A percentile compares a stretch with the other conserved stretches of the same genome.
These are phyloP conservation scores for Camponotus fellah DNA, from an alignment of 2,888 invertebrate genomes.

Conservation along the genomic window DNA sequence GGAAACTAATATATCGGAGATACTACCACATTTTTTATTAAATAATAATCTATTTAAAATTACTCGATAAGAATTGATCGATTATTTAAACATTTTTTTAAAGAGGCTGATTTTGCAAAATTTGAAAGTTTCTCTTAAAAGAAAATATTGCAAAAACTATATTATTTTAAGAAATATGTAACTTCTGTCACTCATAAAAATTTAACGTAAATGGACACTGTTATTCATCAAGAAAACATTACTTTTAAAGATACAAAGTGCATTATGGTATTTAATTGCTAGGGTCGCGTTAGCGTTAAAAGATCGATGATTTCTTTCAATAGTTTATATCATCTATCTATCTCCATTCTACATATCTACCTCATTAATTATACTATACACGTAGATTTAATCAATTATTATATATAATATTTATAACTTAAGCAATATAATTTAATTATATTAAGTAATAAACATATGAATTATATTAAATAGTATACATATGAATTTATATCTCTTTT, in stretches of 20 bases:
- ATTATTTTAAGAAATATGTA: not conserved
- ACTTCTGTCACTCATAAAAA: not conserved
- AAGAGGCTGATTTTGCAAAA: not conserved
- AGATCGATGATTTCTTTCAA: not conserved
- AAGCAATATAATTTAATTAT: not conserved
- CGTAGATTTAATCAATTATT: not conserved
- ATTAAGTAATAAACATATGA: not conserved
- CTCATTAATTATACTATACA: constrained; percentile 18
- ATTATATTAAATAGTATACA: too few species aligned
- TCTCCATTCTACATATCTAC: constrained; percentile 25
- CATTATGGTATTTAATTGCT: constrained; percentile 6
- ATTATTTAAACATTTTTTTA: not conserved
- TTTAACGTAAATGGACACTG: not conserved
- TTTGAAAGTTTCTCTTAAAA: not conserved
- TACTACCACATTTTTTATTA: not conserved
- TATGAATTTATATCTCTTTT: not conserved
- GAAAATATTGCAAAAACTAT: not conserved
- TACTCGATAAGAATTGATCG: not conserved
- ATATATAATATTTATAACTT: not conserved
- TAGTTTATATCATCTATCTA: constrained; percentile 8
- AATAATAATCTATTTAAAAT: not conserved
- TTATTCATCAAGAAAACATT: not conserved
- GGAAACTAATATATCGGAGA: not conserved
- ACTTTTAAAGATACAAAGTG: not conserved
- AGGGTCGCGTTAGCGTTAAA: not conserved